A percentile compares a stretch with the other conserved stretches of the same genome.
Evolutionary conservation across 2,797 vertebrate genomes (phyloP).

Genomic region (Sitta carolinensis): DNA sequence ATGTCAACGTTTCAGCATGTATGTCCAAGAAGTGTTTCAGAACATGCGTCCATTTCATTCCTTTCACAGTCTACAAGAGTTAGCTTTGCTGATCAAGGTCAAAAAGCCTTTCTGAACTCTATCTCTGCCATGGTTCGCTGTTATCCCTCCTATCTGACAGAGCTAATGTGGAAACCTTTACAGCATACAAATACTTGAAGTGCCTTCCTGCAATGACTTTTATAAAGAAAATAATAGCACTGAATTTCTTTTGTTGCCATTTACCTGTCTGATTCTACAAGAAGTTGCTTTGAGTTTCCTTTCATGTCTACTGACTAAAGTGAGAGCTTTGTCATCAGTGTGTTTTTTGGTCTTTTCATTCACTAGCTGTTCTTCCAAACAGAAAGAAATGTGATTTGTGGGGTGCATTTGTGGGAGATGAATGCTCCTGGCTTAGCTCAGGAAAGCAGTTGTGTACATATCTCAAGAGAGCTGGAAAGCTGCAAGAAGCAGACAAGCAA

Average conservation of each 20-base stretch:
- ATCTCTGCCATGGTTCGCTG: neutral
- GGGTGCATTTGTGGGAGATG: neutral
- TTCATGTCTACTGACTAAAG: neutral
- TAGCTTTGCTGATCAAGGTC: neutral
- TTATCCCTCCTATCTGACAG: neutral
- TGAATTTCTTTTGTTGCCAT: neutral
- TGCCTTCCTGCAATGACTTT: neutral
- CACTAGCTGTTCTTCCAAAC: neutral
- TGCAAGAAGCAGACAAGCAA: neutral
- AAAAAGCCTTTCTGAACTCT: neutral
- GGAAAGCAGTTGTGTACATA: neutral
- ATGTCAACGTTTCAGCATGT: neutral
- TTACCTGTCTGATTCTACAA: neutral
- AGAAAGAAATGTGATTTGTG: neutral
- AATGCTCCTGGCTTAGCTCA: conserved; percentile 15
- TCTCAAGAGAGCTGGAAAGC: neutral
- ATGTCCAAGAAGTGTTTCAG: neutral
- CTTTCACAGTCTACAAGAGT: neutral
- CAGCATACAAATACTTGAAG: neutral
- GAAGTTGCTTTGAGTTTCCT: neutral
- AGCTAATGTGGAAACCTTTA: neutral
- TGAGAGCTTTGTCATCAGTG: neutral
- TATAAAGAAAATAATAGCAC: neutral
- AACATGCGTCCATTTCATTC: neutral
- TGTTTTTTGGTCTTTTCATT: neutral